phyloP scores from a whole-genome alignment of 92 coral and sea anemone genomes.

The Heliopora coerulea region DNA sequence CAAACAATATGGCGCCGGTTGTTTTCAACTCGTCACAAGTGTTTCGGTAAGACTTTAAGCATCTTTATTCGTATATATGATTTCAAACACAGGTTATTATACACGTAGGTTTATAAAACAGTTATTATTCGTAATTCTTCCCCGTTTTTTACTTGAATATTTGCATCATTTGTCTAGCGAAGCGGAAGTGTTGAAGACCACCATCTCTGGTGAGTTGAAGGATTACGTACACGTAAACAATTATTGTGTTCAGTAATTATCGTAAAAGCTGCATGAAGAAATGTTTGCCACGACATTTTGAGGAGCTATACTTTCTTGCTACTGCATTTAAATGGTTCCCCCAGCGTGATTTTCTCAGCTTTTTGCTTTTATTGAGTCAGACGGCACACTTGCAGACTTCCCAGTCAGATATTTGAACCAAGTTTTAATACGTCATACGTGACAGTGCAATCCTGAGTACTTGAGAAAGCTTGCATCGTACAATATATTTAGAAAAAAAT shows the following conservation, averaged over 20 bases:
- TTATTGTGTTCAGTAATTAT: not conserved
- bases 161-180: conserved; percentile 21
- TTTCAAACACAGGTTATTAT: not conserved
- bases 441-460: not conserved
- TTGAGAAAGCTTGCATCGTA: not conserved
- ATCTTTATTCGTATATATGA: not conserved
- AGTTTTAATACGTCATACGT: conserved; percentile 11
- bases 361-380: not conserved
- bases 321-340: not conserved
- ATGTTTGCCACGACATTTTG: not conserved
- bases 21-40: conserved; percentile 88
- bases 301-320: not conserved
- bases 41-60: conserved; percentile 72
- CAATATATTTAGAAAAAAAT: not conserved
- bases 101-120: not conserved
- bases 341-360: not conserved
- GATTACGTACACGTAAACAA: conserved; percentile 27
- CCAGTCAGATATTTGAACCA: conserved; percentile 17
- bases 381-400: conserved; percentile 15
- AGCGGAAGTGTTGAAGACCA: conserved; percentile 39
- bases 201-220: conserved; percentile 34
- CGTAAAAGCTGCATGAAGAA: conserved; percentile 1
- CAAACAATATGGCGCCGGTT: conserved; percentile 90
- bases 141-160: not conserved
- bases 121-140: not conserved